Base-by-base conservation (phyloP, 1,140 invertebrate species). In the Brevipalpus yothersi region DNA sequence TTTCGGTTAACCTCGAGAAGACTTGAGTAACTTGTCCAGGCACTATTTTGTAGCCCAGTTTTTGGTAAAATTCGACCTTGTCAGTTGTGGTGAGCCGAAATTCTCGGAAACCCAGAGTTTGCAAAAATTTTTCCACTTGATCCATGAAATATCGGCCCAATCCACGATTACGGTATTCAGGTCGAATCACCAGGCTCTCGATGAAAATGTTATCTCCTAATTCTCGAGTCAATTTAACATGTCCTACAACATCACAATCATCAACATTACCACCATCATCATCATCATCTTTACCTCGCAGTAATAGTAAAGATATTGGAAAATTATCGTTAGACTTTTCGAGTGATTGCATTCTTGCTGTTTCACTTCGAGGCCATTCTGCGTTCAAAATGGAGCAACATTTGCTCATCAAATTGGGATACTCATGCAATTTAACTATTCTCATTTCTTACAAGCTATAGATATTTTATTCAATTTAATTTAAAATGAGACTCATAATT, bases 351-450 rank as follows among this genome's bases (percentile, higher is more conserved):
- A 57, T 9, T n/a, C 56, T 39, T 3, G 56, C 56, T 2, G 56
- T 17, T 57, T 57, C 15, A 42, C 56, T 57, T 42, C 56, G 40
- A 4, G 56, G 56, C 56, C 56, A 57, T 42, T 42, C 40, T 57
- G 41, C 5, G 17, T 57, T 57, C 7, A 57, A 19, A 9, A 57
- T 10, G 12, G 40, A 10, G 43, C 40, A 41, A 21, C 56, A 57
- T 41, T 57, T 41, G 4, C 43, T 15, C 17, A 57, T 10, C 3
- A 23, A n/a, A 15, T 15, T 13, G 1, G n/a, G 40, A 41, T n/a
- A 23, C 1, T 41, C 11, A n/a, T 57, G 56, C 15, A 57, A 43
- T 57, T 57, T 57, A 43, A 57, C 53, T 39, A 55, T 55, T 39
- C 4, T 55, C 39, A 55, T 39, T 4, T 53, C 15, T 53, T 41